Evolutionary conservation across 1,140 invertebrate species (phyloP).

Genomic region (Batillaria attramentaria): DNA sequence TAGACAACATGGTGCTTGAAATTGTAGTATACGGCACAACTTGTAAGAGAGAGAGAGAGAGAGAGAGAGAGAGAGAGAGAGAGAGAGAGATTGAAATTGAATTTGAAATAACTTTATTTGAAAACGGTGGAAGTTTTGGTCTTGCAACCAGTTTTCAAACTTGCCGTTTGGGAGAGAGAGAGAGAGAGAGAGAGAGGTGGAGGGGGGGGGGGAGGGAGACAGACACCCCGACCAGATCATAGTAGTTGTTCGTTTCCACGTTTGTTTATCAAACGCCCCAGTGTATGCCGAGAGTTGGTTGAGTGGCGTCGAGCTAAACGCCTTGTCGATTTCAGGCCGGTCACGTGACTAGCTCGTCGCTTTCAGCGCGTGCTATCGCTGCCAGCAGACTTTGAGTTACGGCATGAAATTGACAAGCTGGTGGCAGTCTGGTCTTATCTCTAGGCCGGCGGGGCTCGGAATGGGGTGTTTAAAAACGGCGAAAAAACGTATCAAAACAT

Average conservation of each 20-base stretch:
- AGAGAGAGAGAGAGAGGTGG: background rate
- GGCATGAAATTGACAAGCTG: background rate
- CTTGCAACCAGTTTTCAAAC: too few relatives aligned
- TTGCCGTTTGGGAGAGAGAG: conserved; percentile 1
- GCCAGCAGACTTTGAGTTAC: background rate
- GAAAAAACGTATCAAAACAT: conserved; percentile 14
- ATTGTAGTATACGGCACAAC: too few relatives aligned
- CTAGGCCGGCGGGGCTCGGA: background rate
- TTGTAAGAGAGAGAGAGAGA: background rate
- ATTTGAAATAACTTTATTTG: too few relatives aligned
- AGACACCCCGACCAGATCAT: too few relatives aligned
- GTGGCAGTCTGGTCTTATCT: background rate
- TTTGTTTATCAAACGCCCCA: too few relatives aligned
- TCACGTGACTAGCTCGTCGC: too few relatives aligned
- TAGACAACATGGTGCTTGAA: too few relatives aligned
- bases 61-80: background rate
- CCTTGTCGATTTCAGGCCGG: too few relatives aligned
- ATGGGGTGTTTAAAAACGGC: conserved; percentile 8
- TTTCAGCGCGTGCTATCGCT: conserved; percentile 8
- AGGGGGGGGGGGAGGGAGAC: background rate
- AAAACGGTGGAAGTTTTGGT: too few relatives aligned
- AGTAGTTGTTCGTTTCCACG: too few relatives aligned
- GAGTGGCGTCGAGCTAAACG: too few relatives aligned
- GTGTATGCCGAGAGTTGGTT: too few relatives aligned
- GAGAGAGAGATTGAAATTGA: background rate